These are phyloP conservation scores for Lycopodina hypogea DNA, from an alignment of 37 sponge, comb jelly and placozoan species.

Conservation along the genomic window DNA sequence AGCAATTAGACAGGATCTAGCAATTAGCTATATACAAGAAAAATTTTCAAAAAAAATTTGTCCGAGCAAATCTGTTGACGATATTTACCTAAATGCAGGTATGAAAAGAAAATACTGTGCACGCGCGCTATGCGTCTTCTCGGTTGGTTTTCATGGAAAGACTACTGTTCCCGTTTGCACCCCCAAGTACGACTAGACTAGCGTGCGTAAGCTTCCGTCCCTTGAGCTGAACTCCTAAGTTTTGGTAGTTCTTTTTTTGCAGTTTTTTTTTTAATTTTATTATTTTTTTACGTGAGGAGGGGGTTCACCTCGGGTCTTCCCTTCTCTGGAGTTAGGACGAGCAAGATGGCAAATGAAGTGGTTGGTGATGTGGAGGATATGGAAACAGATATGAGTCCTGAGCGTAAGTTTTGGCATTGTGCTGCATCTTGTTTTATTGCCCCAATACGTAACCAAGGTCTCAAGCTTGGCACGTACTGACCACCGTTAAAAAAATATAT, in stretches of 20 bases:
- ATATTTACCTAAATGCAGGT: background rate
- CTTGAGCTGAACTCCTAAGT: too few species aligned
- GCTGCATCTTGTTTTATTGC: too few species aligned
- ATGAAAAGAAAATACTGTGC: background rate
- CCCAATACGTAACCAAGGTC: too few species aligned
- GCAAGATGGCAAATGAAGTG: background rate
- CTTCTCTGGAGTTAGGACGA: too few species aligned
- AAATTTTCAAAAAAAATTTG: too few species aligned
- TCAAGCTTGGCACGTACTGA: background rate
- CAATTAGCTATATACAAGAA: background rate
- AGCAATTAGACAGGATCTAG: too few species aligned
- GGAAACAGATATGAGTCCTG: constrained; percentile 54
- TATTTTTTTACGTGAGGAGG: background rate
- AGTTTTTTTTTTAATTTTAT: too few species aligned
- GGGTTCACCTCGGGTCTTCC: background rate
- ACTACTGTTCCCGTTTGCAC: too few species aligned
- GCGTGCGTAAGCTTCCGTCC: too few species aligned
- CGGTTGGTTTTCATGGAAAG: too few species aligned
- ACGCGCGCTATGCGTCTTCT: background rate
- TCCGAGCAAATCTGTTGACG: background rate
- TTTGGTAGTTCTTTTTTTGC: too few species aligned
- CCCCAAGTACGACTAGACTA: too few species aligned
- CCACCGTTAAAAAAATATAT: background rate
- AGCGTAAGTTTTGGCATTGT: background rate
- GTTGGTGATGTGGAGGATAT: constrained; percentile 13